A percentile compares a stretch with the other conserved stretches of the same genome.
Conservation (phyloP, 2,888 invertebrate species). For the Pomacea canaliculata region DNA sequence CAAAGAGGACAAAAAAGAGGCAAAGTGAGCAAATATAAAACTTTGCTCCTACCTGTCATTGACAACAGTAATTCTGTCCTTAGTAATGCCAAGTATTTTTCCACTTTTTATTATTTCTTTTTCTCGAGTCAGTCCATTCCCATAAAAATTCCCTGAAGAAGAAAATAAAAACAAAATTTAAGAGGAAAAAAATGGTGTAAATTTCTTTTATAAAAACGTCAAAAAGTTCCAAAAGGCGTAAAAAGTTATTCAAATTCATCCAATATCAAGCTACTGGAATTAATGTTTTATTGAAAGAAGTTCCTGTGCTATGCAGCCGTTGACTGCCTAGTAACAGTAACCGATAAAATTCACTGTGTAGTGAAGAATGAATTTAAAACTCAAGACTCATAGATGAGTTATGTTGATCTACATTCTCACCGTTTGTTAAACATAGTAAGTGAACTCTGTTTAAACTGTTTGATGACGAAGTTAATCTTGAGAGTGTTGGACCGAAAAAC, state of each 20-base stretch:
- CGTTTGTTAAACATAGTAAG: slow-evolving; percentile 85
- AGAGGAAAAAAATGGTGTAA: too few relatives aligned
- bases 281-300: too few relatives aligned
- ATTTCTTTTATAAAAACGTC: too few relatives aligned
- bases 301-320: too few relatives aligned
- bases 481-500: slow-evolving; percentile 90
- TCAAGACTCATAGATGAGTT: neutral
- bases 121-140: slow-evolving; percentile 77
- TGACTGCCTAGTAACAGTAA: too few relatives aligned
- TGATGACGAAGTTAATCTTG: slow-evolving; percentile 60
- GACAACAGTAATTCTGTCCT: slow-evolving; percentile 78
- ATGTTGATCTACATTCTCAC: slow-evolving; percentile 27
- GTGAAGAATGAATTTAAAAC: neutral
- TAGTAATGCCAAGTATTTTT: slow-evolving; percentile 81
- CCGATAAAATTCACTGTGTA: too few relatives aligned
- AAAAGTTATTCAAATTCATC: too few relatives aligned
- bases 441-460: slow-evolving; percentile 76
- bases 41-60: slow-evolving; percentile 65
- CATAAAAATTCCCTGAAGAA: slow-evolving; percentile 77
- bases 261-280: too few relatives aligned
- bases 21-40: neutral
- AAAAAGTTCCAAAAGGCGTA: too few relatives aligned
- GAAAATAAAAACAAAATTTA: neutral
- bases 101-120: slow-evolving; percentile 88
- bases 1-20: too few relatives aligned